Conservation (phyloP, 1,140 invertebrate species). For the Bombus superbus region DNA sequence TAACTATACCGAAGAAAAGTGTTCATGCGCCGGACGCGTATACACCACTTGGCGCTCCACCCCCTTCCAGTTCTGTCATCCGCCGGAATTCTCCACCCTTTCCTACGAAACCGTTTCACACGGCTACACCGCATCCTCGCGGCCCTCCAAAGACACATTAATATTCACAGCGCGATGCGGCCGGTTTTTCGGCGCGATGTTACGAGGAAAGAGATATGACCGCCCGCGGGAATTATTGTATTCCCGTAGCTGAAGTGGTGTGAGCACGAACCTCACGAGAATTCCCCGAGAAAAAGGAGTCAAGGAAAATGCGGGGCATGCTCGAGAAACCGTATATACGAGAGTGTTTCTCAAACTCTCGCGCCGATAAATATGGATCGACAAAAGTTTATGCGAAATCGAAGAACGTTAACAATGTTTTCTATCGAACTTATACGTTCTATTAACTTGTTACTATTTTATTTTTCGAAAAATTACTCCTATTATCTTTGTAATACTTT, state of each 20-base stretch:
- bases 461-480: background rate
- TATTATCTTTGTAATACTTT: no score
- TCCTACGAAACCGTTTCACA: conserved; percentile 24
- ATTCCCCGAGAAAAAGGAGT: conserved; percentile 28
- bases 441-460: background rate
- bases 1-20: conserved; percentile 52
- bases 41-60: conserved; percentile 46
- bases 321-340: background rate
- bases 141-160: conserved; percentile 73
- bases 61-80: conserved; percentile 25
- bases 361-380: background rate
- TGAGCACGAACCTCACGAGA: background rate
- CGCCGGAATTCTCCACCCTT: conserved; percentile 18
- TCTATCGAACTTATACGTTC: background rate
- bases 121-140: conserved; percentile 56
- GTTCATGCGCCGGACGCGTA: conserved; percentile 68
- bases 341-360: background rate
- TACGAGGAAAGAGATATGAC: conserved; percentile 78
- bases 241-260: conserved; percentile 49
- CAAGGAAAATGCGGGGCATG: background rate
- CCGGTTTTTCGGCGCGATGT: conserved; percentile 79
- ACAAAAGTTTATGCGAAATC: background rate
- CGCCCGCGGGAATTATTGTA: conserved; percentile 76
- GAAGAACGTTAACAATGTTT: background rate
- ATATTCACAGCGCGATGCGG: conserved; percentile 77